Conservation (phyloP, 2,888 invertebrate genomes). For the Tridacna crocea region DNA sequence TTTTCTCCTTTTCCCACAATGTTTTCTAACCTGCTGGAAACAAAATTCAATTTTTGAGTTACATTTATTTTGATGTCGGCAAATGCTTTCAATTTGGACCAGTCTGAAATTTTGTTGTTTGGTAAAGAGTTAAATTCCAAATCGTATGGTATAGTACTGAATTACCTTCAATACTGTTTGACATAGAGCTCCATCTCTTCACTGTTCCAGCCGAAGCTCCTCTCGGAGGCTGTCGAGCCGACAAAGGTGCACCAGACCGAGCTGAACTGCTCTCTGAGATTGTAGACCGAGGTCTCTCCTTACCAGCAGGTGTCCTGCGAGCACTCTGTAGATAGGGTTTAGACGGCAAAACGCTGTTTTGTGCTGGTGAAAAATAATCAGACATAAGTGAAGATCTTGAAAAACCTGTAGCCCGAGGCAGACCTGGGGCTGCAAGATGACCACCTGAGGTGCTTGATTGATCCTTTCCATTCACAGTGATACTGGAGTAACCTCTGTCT, state of each 20-base stretch:
- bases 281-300: constrained; percentile 52
- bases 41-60: too few relatives aligned
- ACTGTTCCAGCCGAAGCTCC: constrained; percentile 53
- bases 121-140: not conserved
- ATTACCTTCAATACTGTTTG: constrained; percentile 41
- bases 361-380: constrained; percentile 50
- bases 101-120: not conserved
- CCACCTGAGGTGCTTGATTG: constrained; percentile 2
- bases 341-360: constrained; percentile 78
- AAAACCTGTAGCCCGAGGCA: not conserved
- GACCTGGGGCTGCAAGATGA: not conserved
- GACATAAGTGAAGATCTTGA: constrained; percentile 3
- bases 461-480: constrained; percentile 19
- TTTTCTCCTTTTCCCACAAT: not conserved
- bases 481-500: not conserved
- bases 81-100: too few relatives aligned
- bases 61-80: too few relatives aligned
- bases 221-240: constrained; percentile 53
- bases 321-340: constrained; percentile 63
- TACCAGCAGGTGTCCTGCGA: constrained; percentile 43
- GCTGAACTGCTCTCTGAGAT: constrained; percentile 37
- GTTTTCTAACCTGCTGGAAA: not conserved
- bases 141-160: not conserved
- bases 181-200: constrained; percentile 80
- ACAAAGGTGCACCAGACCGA: constrained; percentile 29